Evolutionary conservation across 1,140 invertebrate species (phyloP).

Genomic region (Anadara kagoshimensis): DNA sequence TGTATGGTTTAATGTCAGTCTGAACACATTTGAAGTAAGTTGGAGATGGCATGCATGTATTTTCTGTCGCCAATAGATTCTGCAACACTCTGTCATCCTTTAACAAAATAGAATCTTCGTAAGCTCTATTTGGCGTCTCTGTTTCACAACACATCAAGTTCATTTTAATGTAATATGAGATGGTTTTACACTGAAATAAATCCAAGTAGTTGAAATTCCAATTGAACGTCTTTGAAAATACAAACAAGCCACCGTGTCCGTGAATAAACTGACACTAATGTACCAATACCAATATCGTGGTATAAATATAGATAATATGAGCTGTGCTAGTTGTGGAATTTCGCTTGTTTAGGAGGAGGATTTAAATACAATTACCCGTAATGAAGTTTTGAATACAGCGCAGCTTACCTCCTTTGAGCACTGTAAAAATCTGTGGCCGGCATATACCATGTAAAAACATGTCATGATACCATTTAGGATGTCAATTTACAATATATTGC

Average conservation of each 20-base stretch:
- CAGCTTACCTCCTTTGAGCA: too few species aligned
- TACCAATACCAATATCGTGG: not conserved
- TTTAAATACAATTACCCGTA: not conserved
- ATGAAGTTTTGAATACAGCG: not conserved
- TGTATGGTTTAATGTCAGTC: constrained; percentile 90
- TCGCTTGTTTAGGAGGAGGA: constrained; percentile 2
- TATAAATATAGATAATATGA: constrained; percentile 10
- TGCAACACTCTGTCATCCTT: constrained; percentile 86
- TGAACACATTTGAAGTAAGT: constrained; percentile 91
- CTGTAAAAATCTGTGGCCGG: too few species aligned
- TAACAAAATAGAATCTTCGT: constrained; percentile 84
- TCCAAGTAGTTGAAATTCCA: not conserved
- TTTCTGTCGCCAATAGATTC: constrained; percentile 89
- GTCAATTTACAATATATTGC: too few species aligned
- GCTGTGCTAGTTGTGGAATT: constrained; percentile 2
- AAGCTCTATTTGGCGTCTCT: constrained; percentile 71
- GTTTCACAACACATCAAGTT: constrained; percentile 68
- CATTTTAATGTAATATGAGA: constrained; percentile 21
- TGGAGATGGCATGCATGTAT: constrained; percentile 81
- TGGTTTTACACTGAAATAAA: not conserved
- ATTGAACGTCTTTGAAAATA: not conserved
- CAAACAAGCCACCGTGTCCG: not conserved
- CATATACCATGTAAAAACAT: too few species aligned
- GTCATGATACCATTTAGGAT: too few species aligned
- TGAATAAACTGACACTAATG: not conserved